phyloP scores from a whole-genome alignment of 1,140 invertebrate genomes.

The Idris sp. region DNA sequence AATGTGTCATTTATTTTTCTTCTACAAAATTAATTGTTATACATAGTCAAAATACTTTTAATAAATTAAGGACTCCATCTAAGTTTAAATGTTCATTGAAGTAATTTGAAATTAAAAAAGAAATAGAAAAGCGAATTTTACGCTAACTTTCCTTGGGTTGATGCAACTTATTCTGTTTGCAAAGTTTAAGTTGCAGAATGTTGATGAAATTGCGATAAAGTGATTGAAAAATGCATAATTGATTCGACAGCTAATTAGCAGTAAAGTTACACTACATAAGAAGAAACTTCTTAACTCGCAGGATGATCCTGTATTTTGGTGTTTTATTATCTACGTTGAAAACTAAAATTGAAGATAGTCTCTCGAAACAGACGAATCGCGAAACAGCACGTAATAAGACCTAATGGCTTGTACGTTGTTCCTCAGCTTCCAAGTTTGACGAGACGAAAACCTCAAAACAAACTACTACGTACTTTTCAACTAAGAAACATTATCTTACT shows the following conservation, averaged over 20 bases:
- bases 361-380: slow-evolving; percentile 40
- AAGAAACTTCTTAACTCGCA: slow-evolving; percentile 1
- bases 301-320: slow-evolving; percentile 21
- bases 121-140: not conserved
- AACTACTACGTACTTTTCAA: slow-evolving; percentile 16
- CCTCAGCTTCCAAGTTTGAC: slow-evolving; percentile 40
- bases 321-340: slow-evolving; percentile 18
- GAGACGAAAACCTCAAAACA: slow-evolving; percentile 44
- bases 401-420: slow-evolving; percentile 44
- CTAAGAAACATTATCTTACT: slow-evolving; percentile 28
- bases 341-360: slow-evolving; percentile 28
- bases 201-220: not conserved
- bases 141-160: not conserved
- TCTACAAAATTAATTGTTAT: too few relatives aligned
- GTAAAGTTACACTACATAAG: slow-evolving; percentile 5
- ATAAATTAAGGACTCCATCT: too few relatives aligned
- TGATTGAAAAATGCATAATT: slow-evolving; percentile 16
- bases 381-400: slow-evolving; percentile 46
- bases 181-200: not conserved
- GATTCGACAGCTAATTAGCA: slow-evolving; percentile 17
- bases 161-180: not conserved
- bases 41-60: too few relatives aligned
- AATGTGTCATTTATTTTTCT: too few relatives aligned
- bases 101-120: too few relatives aligned
- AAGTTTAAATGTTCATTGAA: too few relatives aligned